Base-by-base conservation (phyloP, 2,113 vertebrate species). In the Cynoglossus semilaevis region DNA sequence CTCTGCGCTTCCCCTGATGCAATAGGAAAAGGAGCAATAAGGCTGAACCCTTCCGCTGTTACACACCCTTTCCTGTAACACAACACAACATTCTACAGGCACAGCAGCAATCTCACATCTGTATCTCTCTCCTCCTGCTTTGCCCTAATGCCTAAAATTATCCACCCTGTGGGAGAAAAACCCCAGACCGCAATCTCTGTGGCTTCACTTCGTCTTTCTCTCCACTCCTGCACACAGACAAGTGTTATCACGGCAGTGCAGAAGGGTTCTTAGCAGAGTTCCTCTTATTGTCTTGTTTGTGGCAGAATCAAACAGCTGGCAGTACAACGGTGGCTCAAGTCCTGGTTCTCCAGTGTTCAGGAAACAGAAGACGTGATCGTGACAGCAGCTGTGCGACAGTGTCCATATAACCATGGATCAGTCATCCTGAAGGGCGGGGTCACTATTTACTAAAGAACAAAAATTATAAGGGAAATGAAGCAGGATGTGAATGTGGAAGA, bases 221-320 rank as follows among this genome's bases (percentile, higher is more conserved):
- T 29, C 22, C 22, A 29, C 67, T 76, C 44, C 54, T 63, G 43
- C 69, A 78, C 69, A 84, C 46, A 63, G 61, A 78, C 67, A 51
- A 81, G 70, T 54, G 80, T 89, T 91, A 89, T 90, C 89, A 19
- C 68, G 62, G 63, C 56, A 57, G 60, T 83, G 76, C 87, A 89
- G 83, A 82, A 79, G 78, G 77, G 81, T 82, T 79, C 52, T 34
- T 4, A 51, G 36, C 42, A 59, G 44, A 48, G 54, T 58, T 70
- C 68, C 38, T 69, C 22, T 29, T 29, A 29, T 29, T 29, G 22
- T 29, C 22, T 29, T 29, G 3, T 29, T 2, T n/a, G n/a, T n/a
- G n/a, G n/a, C n/a, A n/a, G n/a, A n/a, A n/a, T n/a, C 49, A 74
- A 83, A 77, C 70, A 45, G 61, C 58, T 58, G 44, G 61, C 43